Evolutionary conservation across 2,888 invertebrate genomes (phyloP), one percentile per base, ranked within the genome.

Genomic region (Meta bourneti): DNA sequence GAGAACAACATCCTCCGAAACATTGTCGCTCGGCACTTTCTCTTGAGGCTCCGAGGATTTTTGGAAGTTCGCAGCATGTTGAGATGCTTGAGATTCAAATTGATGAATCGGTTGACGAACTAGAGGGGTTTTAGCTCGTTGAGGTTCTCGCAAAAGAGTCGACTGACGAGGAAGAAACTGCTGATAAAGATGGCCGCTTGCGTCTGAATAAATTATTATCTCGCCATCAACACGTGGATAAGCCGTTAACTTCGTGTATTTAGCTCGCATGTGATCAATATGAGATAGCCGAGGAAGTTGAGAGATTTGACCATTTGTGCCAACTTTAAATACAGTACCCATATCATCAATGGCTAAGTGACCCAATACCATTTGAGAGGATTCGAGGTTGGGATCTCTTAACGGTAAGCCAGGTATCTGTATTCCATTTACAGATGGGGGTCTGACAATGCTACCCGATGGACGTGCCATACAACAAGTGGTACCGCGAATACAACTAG

Each of bases 291-390:
- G n/a, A n/a, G 80, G 80, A 52, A 90, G 80, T 6, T 69, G 80
- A 34, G 9, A 77, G 19, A 80, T 69, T 79, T 90, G 85, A 6
- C 90, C 85, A 75, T 75, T 80, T 69, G 61, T 70, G 2, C 70
- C 51, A 6, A 90, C 80, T 80, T 75, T 80, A 72, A 70, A 90
- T 6, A 90, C 48, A 6, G 80, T 85, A 11, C 90, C 90, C n/a
- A 20, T 61, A 7, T 85, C 90, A 70, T 90, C 90, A 11, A 86
- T 51, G 16, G 86, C 90, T n/a, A 90, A 48, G 20, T 86, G 85
- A n/a, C 80, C 90, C 9, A 86, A 34, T 34, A 86, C 74, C 8
- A 78, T 20, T 20, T 51, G 34, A 20, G 78, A 78, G 2, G 19
- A 7, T 0, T 78, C 61, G 11, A 19, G 13, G 19, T 8, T 34